phyloP scores from a whole-genome alignment of 2,797 vertebrate species.

The Eulemur mongoz region DNA sequence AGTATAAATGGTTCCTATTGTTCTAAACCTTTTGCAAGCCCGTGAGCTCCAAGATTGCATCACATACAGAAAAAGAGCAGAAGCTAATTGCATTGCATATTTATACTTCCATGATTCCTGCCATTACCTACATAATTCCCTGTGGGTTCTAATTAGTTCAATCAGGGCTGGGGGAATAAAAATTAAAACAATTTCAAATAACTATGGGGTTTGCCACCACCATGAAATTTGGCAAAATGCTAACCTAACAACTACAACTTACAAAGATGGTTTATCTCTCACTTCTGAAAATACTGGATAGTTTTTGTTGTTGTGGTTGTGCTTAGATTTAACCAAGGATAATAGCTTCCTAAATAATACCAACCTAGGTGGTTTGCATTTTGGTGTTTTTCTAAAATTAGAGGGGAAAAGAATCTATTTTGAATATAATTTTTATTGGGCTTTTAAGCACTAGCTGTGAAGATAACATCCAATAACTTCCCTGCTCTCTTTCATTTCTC shows the following conservation, averaged over 20 bases:
- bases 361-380: neutral
- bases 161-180: constrained; percentile 54
- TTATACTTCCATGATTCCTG: constrained; percentile 68
- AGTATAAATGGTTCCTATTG: constrained; percentile 73
- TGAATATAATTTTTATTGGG: constrained; percentile 32
- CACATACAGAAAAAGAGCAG: constrained; percentile 56
- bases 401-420: constrained; percentile 10
- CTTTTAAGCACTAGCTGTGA: constrained; percentile 18
- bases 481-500: neutral
- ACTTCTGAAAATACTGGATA: constrained; percentile 34
- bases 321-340: constrained; percentile 56
- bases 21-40: constrained; percentile 60
- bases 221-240: constrained; percentile 72
- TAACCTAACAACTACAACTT: constrained; percentile 40
- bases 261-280: constrained; percentile 33
- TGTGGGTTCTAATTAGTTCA: constrained; percentile 76
- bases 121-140: constrained; percentile 73
- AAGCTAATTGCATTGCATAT: constrained; percentile 79
- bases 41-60: constrained; percentile 57
- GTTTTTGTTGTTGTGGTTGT: neutral
- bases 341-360: constrained; percentile 64
- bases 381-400: constrained; percentile 37
- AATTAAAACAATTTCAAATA: constrained; percentile 72
- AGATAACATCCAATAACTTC: neutral
- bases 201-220: constrained; percentile 62